Evolutionary conservation across 2,113 vertebrate genomes (phyloP).

Genomic region (Pelecanus crispus): DNA sequence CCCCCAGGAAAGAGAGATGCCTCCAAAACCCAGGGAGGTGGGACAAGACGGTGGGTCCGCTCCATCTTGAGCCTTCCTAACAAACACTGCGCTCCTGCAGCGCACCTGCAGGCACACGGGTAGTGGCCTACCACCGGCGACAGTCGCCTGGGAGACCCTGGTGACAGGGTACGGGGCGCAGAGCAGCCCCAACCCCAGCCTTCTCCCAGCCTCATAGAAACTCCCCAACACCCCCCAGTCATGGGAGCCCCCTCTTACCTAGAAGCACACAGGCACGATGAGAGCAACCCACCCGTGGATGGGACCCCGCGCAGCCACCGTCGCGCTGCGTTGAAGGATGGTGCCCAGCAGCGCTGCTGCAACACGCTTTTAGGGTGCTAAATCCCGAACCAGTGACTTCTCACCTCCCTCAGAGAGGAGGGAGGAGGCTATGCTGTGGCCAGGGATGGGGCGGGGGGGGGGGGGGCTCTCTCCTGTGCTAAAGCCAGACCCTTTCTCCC

Average conservation of each 20-base stretch:
- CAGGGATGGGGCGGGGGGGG: not conserved
- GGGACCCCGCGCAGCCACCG: not conserved
- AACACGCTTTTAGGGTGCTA: not conserved
- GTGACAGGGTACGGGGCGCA: accelerated
- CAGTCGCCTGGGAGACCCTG: too few relatives aligned
- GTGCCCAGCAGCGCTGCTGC: not conserved
- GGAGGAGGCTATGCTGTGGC: not conserved
- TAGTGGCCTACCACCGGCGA: too few relatives aligned
- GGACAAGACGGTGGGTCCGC: not conserved
- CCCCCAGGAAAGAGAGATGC: not conserved
- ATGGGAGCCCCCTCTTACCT: not conserved
- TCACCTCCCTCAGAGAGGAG: not conserved
- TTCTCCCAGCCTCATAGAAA: not conserved
- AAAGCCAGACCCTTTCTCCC: not conserved
- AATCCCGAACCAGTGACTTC: not conserved
- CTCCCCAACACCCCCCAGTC: too few relatives aligned
- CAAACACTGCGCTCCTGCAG: not conserved
- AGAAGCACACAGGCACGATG: accelerated
- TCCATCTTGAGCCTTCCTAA: not conserved
- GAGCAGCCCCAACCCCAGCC: not conserved
- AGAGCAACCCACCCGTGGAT: not conserved
- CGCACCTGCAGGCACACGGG: accelerated
- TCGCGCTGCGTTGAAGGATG: accelerated
- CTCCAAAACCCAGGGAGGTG: not conserved
- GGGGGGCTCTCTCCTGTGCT: not conserved